A percentile compares a stretch with the other conserved stretches of the same genome.
Conservation (phyloP, 2,113 vertebrate genomes). For the Anthoscopus minutus region DNA sequence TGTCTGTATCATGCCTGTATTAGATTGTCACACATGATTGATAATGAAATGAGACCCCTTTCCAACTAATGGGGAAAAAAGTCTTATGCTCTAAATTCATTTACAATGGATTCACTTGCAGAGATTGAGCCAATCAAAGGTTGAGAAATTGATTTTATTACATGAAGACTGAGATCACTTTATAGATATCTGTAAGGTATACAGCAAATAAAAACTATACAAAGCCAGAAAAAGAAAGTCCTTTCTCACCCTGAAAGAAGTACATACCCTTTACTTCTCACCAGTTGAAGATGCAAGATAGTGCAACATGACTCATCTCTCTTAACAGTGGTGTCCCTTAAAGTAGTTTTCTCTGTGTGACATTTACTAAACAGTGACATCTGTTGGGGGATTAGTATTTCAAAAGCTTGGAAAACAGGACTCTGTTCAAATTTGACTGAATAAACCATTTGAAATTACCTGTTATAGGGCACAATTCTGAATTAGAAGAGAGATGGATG, state of each 20-base stretch:
- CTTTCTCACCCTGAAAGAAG: background rate
- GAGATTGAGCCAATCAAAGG: background rate
- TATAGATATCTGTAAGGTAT: background rate
- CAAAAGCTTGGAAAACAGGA: background rate
- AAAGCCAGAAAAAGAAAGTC: background rate
- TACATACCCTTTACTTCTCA: background rate
- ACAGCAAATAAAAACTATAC: background rate
- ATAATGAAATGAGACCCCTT: background rate
- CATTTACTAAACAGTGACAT: slow-evolving; percentile 7
- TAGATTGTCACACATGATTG: background rate
- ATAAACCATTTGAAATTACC: background rate
- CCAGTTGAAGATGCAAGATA: background rate
- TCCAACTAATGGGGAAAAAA: background rate
- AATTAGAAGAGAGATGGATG: background rate
- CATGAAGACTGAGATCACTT: background rate
- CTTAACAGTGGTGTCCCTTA: background rate
- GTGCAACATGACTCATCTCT: background rate
- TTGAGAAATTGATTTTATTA: background rate
- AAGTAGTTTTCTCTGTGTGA: background rate
- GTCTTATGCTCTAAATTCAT: background rate
- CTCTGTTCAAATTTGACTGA: background rate
- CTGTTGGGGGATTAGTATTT: background rate
- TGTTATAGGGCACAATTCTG: background rate
- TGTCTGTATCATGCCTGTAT: background rate
- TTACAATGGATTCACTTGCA: background rate